These are phyloP conservation scores for Andrena chrysosceles DNA, from an alignment of 2,888 invertebrate species.

Conservation along the genomic window DNA sequence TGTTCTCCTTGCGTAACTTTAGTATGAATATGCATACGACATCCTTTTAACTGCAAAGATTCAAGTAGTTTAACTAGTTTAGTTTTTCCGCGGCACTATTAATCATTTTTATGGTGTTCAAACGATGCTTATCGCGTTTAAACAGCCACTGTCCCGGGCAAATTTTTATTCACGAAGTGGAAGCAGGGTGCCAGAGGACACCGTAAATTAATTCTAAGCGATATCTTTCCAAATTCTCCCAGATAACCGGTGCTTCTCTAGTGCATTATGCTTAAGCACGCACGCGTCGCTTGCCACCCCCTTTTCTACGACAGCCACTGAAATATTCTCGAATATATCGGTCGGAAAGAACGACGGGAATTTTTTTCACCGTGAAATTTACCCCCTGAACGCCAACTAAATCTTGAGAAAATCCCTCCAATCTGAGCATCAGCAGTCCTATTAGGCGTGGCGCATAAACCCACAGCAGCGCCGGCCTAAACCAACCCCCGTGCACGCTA, in stretches of 20 bases:
- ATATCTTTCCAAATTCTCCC: slow-evolving; percentile 55
- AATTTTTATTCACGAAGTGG: slow-evolving; percentile 32
- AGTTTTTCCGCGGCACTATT: slow-evolving; percentile 15
- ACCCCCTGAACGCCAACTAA: slow-evolving; percentile 18
- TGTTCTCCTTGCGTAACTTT: slow-evolving; percentile 8
- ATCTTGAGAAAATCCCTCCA: slow-evolving; percentile 51
- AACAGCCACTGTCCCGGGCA: slow-evolving; percentile 18
- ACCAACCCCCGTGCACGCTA: background rate
- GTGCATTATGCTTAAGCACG: slow-evolving; percentile 65
- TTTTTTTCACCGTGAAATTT: slow-evolving; percentile 48
- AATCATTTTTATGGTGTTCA: slow-evolving; percentile 23
- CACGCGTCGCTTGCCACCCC: slow-evolving; percentile 35
- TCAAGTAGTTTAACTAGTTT: slow-evolving; percentile 18
- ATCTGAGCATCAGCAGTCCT: slow-evolving; percentile 46
- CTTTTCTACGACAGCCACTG: slow-evolving; percentile 15
- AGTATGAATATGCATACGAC: background rate
- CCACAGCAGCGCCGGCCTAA: background rate
- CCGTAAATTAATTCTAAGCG: slow-evolving; percentile 59
- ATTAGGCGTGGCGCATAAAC: slow-evolving; percentile 58
- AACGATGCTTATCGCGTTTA: slow-evolving; percentile 44
- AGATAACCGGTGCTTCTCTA: slow-evolving; percentile 35
- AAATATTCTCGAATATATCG: slow-evolving; percentile 62
- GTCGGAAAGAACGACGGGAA: slow-evolving; percentile 21
- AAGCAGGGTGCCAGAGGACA: background rate
- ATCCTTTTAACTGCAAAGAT: background rate